Evolutionary conservation across 2,113 vertebrate genomes (phyloP), one percentile per base, ranked within the genome.

Genomic region (Piaya cayana): DNA sequence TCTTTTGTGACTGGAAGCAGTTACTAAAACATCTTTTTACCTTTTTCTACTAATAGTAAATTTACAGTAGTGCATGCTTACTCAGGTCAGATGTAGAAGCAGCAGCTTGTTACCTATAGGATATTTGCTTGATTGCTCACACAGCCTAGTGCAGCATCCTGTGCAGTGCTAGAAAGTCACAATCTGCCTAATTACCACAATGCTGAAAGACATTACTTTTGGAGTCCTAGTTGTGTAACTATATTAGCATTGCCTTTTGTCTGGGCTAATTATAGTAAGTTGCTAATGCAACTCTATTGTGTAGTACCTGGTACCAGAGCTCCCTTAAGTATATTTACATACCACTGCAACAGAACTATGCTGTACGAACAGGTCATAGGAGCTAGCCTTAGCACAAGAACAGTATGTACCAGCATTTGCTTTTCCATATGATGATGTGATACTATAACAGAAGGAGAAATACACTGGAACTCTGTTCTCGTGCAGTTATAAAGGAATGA

Each of bases 381-480:
- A 68, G 13, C 29, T 2, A 55, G 39, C 13, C 20, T 63, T 17
- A 26, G 36, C 58, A 37, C 19, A 71, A 42, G 7, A 81, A n/a
- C 10, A 26, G 7, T 11, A 20, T 0, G 1, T 22, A 34, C 15
- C 37, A 42, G 19, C 34, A 58, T 45, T 42, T 59, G 3, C 17
- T 68, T 56, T 88, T 42, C 58, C 21, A 5, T 12, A 18, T 4
- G 6, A 53, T n/a, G 9, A 27, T 29, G 26, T 37, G 47, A 32
- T 32, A 26, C 1, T 59, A 10, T 27, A 75, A 45, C 4, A 76
- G 14, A 72, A 88, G 36, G 19, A 78, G 20, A 85, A 83, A 65
- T 39, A 58, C 25, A 29, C 25, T 30, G 26, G 10, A 82, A 69
- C 12, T 42, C 4, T 59, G 4, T 26, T 55, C 12, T 23, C 43